Evolutionary conservation across 2,888 invertebrate genomes (phyloP).

Genomic region (Ormyrus thymus): DNA sequence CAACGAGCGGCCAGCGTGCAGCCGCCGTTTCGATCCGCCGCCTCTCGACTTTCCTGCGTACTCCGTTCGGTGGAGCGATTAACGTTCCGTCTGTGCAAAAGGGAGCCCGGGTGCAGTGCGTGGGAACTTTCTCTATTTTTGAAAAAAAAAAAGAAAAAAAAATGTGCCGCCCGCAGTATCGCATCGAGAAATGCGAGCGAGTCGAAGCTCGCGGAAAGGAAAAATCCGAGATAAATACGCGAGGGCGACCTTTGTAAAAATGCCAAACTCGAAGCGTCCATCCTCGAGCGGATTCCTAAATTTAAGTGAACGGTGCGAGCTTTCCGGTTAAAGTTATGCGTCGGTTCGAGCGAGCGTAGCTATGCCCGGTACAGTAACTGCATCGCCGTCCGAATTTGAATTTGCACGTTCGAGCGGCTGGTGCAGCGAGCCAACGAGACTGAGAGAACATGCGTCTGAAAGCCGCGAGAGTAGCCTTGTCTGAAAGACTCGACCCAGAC

Average conservation of each 20-base stretch:
- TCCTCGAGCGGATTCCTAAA: too few species aligned
- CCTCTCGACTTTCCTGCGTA: neutral
- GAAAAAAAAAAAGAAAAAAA: slow-evolving; percentile 1
- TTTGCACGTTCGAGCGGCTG: neutral
- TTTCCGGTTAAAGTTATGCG: neutral
- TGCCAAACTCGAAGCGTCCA: too few species aligned
- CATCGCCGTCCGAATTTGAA: slow-evolving; percentile 1
- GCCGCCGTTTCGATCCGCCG: slow-evolving; percentile 26
- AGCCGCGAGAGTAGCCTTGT: neutral
- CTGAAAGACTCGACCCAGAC: slow-evolving; percentile 31
- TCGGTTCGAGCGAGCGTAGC: slow-evolving; percentile 12
- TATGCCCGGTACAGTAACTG: slow-evolving; percentile 2
- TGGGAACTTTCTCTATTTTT: too few species aligned
- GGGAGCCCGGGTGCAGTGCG: too few species aligned
- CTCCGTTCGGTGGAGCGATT: neutral
- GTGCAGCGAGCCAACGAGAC: neutral
- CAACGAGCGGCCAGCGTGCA: slow-evolving; percentile 64
- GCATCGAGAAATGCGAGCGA: neutral
- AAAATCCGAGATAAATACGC: neutral
- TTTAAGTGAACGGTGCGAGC: neutral
- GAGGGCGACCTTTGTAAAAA: too few species aligned
- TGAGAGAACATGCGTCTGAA: slow-evolving; percentile 38
- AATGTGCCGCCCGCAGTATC: neutral
- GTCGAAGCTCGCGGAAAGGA: neutral
- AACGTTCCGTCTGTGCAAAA: neutral